phyloP scores from a whole-genome alignment of 1,140 invertebrate species.

The Laupala kohalensis region DNA sequence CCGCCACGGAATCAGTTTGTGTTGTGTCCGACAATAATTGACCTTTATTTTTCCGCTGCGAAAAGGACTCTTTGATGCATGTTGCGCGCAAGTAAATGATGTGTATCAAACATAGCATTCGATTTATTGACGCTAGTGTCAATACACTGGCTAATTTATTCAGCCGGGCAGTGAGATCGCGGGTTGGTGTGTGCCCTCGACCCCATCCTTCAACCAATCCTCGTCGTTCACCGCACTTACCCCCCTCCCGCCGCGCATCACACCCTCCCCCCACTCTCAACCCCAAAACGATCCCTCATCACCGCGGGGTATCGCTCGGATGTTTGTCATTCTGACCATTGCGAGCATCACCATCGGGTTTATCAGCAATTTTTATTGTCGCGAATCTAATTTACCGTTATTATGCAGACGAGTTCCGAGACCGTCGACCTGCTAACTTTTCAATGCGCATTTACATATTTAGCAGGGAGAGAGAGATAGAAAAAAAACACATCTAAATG shows the following conservation, averaged over 20 bases:
- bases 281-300: no score
- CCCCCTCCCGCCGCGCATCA: no score
- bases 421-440: neutral
- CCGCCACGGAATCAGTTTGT: neutral
- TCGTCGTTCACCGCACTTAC: no score
- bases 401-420: neutral
- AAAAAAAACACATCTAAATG: neutral
- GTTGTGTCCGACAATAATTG: neutral
- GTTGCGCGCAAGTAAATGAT: neutral
- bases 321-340: neutral
- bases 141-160: neutral
- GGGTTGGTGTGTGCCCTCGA: no score
- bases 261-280: no score
- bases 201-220: no score
- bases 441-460: neutral
- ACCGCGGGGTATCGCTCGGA: no score
- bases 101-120: neutral
- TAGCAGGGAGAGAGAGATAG: neutral
- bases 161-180: no score
- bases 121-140: neutral
- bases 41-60: neutral
- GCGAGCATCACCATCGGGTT: neutral
- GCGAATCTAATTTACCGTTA: neutral
- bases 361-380: neutral
- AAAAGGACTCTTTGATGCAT: neutral